A percentile compares a stretch with the other conserved stretches of the same genome.
These are phyloP conservation scores for Pluvialis apricaria DNA, from an alignment of 2,113 vertebrate genomes.

Conservation along the genomic window DNA sequence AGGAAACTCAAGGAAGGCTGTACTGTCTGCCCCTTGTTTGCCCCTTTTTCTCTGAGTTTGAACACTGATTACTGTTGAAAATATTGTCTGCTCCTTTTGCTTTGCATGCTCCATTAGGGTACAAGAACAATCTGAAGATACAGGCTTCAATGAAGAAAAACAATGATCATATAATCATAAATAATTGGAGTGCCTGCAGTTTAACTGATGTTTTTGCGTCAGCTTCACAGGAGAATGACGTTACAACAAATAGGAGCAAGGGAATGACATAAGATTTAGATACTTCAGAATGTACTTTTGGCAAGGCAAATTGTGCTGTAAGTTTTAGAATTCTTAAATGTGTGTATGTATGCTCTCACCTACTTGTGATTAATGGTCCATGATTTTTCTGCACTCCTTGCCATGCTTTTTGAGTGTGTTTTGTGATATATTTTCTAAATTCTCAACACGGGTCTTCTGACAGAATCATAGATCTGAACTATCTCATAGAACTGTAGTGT, in stretches of 20 bases:
- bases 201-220: background rate
- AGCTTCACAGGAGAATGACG: background rate
- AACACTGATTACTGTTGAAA: background rate
- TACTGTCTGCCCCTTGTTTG: background rate
- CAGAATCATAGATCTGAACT: conserved; percentile 18
- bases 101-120: background rate
- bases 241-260: background rate
- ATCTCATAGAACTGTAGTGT: background rate
- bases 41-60: background rate
- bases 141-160: background rate
- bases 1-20: background rate
- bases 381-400: background rate
- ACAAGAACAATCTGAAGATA: background rate
- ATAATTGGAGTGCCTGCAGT: background rate
- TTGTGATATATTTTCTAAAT: conserved; percentile 14
- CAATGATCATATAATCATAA: background rate
- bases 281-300: background rate
- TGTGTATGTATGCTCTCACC: background rate
- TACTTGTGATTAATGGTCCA: background rate
- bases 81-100: background rate
- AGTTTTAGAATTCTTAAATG: background rate
- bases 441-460: background rate
- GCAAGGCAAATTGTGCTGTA: background rate
- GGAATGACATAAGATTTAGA: background rate
- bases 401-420: background rate